Percentiles rank a stretch among this genome's conserved stretches.
Conservation (phyloP, 1,140 invertebrate genomes). For the Tribolium castaneum region DNA sequence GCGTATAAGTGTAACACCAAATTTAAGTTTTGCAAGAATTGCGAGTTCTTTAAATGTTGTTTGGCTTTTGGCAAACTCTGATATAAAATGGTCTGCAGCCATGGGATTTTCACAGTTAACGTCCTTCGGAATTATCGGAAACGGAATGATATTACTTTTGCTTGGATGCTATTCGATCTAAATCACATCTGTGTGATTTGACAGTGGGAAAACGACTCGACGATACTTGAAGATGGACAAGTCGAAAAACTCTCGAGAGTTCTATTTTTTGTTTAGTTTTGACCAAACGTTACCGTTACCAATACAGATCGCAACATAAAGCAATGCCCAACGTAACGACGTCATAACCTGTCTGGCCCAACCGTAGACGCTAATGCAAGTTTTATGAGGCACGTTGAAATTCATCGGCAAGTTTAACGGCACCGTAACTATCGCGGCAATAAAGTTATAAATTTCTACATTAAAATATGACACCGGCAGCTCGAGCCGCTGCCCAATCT, state of each 20-base stretch:
- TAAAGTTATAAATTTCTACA: constrained; percentile 35
- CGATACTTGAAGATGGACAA: not conserved
- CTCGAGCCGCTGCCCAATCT: not conserved
- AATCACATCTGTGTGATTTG: not conserved
- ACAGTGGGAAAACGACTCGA: no score
- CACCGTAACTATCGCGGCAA: constrained; percentile 29
- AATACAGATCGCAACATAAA: constrained; percentile 22
- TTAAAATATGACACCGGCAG: constrained; percentile 1
- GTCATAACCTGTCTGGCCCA: constrained; percentile 3
- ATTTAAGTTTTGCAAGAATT: no score
- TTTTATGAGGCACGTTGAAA: constrained; percentile 36
- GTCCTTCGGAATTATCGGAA: not conserved
- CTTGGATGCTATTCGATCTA: not conserved
- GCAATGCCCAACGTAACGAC: constrained; percentile 24
- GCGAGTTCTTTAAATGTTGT: not conserved
- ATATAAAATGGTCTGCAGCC: not conserved
- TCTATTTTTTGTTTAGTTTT: no score
- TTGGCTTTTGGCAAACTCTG: not conserved
- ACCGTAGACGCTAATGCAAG: constrained; percentile 24
- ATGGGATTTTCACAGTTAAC: not conserved
- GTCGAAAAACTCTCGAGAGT: not conserved
- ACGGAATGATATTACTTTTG: not conserved
- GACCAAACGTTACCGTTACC: not conserved
- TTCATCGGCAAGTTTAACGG: constrained; percentile 37
- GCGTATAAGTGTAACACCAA: no score